A percentile compares a stretch with the other conserved stretches of the same genome.
These are phyloP conservation scores for Tortricodes alternella DNA, from an alignment of 2,888 invertebrate species.

Conservation along the genomic window DNA sequence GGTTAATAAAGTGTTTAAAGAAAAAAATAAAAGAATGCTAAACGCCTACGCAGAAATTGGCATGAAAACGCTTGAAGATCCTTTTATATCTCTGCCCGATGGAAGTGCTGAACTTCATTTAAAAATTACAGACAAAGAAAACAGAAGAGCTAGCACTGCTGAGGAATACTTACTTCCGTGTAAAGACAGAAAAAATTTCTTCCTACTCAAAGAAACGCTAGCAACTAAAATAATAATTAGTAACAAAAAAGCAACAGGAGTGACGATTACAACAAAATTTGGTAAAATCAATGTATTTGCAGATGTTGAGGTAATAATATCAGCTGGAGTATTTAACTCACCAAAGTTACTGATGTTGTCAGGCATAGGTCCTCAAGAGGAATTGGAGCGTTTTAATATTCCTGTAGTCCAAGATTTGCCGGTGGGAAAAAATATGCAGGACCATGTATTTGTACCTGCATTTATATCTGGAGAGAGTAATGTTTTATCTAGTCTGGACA, in stretches of 20 bases:
- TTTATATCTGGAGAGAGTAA: conserved; percentile 8
- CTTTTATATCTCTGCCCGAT: not conserved
- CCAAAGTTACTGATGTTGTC: conserved; percentile 27
- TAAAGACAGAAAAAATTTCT: conserved; percentile 7
- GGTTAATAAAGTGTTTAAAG: conserved; percentile 51
- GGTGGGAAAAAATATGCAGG: conserved; percentile 26
- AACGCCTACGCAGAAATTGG: conserved; percentile 6
- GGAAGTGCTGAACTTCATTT: not conserved
- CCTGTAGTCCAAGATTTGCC: conserved; percentile 20
- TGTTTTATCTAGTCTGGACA: not conserved
- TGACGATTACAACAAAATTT: not conserved
- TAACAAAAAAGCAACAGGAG: conserved; percentile 11
- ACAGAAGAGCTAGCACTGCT: conserved; percentile 8
- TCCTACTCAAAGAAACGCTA: conserved; percentile 14
- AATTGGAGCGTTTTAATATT: conserved; percentile 8
- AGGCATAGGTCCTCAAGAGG: conserved; percentile 20
- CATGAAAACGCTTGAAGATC: conserved; percentile 1
- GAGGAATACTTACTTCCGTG: conserved; percentile 8
- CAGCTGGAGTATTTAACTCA: conserved; percentile 16
- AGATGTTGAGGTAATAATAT: conserved; percentile 19
- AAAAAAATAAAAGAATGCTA: conserved; percentile 34
- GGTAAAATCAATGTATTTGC: conserved; percentile 12
- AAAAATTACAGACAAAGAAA: not conserved
- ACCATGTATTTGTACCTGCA: conserved; percentile 18
- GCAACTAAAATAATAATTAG: conserved; percentile 19